A percentile compares a stretch with the other conserved stretches of the same genome.
These are phyloP conservation scores for Conomelus anceps DNA, from an alignment of 2,888 invertebrate genomes.

Conservation along the genomic window DNA sequence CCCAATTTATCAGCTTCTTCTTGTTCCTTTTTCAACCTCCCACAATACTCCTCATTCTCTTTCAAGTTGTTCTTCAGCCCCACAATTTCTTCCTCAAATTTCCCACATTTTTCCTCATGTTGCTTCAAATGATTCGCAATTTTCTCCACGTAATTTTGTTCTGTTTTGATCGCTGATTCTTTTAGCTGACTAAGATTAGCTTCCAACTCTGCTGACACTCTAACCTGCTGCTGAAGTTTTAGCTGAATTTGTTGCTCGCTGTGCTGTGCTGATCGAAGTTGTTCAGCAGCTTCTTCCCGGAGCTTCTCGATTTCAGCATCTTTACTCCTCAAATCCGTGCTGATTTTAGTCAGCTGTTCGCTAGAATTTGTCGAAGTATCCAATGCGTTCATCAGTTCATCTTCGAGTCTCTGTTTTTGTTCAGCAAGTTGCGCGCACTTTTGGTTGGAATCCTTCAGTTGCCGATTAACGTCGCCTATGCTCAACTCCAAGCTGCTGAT, in stretches of 20 bases:
- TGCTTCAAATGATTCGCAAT: constrained; percentile 29
- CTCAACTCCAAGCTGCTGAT: constrained; percentile 25
- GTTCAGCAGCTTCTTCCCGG: constrained; percentile 35
- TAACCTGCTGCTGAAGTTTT: constrained; percentile 22
- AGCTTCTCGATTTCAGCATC: constrained; percentile 41
- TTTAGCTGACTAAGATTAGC: constrained; percentile 36
- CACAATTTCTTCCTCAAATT: constrained; percentile 38
- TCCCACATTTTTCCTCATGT: constrained; percentile 37
- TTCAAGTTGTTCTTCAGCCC: constrained; percentile 38
- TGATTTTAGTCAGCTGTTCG: constrained; percentile 42
- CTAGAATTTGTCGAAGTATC: constrained; percentile 38
- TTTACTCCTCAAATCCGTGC: constrained; percentile 40
- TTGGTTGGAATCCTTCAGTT: background rate
- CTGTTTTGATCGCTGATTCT: constrained; percentile 33
- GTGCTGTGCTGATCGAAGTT: constrained; percentile 30
- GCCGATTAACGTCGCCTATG: background rate
- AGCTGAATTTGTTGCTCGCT: constrained; percentile 34
- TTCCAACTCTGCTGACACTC: constrained; percentile 44
- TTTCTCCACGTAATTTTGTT: constrained; percentile 31
- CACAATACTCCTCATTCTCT: constrained; percentile 14
- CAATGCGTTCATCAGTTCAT: constrained; percentile 33
- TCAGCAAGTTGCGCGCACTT: constrained; percentile 30
- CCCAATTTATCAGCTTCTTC: constrained; percentile 3
- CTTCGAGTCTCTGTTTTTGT: constrained; percentile 40
- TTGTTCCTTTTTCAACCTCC: constrained; percentile 1